Base-by-base conservation (phyloP, 2,797 vertebrate genomes). In the Mormyrops attenuatus region DNA sequence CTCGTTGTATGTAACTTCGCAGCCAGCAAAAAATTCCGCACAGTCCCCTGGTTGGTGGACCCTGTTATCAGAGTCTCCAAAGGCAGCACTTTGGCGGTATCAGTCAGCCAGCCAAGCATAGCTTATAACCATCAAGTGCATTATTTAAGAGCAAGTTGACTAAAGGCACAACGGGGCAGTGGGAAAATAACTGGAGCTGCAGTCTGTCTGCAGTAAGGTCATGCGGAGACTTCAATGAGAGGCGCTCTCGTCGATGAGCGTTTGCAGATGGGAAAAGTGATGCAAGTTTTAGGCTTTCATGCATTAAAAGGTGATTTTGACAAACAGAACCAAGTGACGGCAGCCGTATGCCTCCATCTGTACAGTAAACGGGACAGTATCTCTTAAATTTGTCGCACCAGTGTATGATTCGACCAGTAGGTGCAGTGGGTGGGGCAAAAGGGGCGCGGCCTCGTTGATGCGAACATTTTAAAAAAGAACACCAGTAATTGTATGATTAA, bases 81-180 rank as follows among this genome's bases (percentile, higher is more conserved):
- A 69, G 66, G 52, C 55, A 13, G 17, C 53, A n/a, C 38, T 50
- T 52, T 47, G 57, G 85, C 38, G 38, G 41, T 30, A 11, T 55
- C 30, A 22, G 50, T 15, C 50, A 49, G 15, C 13, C 17, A 38
- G 88, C 5, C 38, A 47, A 66, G 82, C 57, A 38, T 26, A 22
- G 8, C 44, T 57, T 85, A 53, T 47, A 69, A 41, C 41, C 9
- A 34, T 30, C 15, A 22, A 17, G 38, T 66, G 47, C 57, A 73
- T 86, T 89, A 86, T 89, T 87, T 50, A 95, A 96, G 96, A 96
- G 96, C 95, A 92, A 94, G 95, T 95, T 95, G 94, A 96, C 96
- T 96, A 96, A 92, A 92, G 92, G 91, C 92, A 93, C 94, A 93
- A 94, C 94, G 95, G 95, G 94, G 95, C 95, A 96, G 90, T 92